A percentile compares a stretch with the other conserved stretches of the same genome.
phyloP scores from a whole-genome alignment of 2,888 invertebrate genomes.

The Xestia sexstrigata region DNA sequence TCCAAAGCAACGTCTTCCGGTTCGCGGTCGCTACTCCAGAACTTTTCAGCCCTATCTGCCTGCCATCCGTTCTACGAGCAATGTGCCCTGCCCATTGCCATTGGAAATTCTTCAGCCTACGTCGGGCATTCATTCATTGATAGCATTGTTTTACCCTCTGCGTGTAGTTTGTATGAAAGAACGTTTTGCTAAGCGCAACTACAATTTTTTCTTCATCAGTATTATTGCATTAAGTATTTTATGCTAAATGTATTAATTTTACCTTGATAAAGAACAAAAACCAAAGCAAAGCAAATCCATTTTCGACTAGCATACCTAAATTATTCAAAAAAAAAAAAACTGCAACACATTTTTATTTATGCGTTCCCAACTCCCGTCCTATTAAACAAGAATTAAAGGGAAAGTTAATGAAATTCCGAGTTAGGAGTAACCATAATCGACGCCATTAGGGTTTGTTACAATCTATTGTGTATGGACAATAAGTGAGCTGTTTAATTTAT shows the following conservation, averaged over 20 bases:
- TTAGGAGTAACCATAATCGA: constrained; percentile 75
- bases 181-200: too few relatives aligned
- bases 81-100: too few relatives aligned
- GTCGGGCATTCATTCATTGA: too few relatives aligned
- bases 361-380: constrained; percentile 52
- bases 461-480: constrained; percentile 85
- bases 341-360: constrained; percentile 41
- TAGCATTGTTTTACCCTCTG: too few relatives aligned
- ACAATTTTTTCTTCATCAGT: background rate
- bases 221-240: background rate
- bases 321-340: constrained; percentile 6
- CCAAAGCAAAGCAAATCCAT: background rate
- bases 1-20: too few relatives aligned
- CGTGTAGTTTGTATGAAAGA: too few relatives aligned
- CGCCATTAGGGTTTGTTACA: constrained; percentile 84
- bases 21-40: too few relatives aligned
- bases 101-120: too few relatives aligned
- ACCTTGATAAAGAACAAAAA: too few relatives aligned
- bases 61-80: too few relatives aligned
- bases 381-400: constrained; percentile 62
- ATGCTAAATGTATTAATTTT: background rate
- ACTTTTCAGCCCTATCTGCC: too few relatives aligned
- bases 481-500: constrained; percentile 78
- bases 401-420: constrained; percentile 84
- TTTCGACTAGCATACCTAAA: constrained; percentile 15